Base-by-base conservation (phyloP, 2,888 invertebrate species). In the Macaria liturata region DNA sequence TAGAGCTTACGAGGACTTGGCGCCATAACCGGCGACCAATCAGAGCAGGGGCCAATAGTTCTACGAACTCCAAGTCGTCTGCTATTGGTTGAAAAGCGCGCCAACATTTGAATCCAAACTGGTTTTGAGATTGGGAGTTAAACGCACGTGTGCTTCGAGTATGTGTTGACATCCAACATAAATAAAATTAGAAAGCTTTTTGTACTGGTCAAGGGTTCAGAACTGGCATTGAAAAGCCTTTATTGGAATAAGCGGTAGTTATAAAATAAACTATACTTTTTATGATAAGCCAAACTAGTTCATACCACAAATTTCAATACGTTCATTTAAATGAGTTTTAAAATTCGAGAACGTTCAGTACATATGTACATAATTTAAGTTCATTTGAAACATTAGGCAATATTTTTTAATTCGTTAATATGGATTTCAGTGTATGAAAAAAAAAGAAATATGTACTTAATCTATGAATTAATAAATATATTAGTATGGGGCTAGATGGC, bases 1-100 rank as follows among this genome's bases (percentile, higher is more conserved):
- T 9, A 32, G 37, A 45, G 46, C 37, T 32, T 46, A 9, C 46
- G 34, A 46, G 45, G 51, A 49, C 64, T 71, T 70, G 69, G 74
- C 74, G 71, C 74, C 71, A 71, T 58, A 61, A 53, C 63, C 53
- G 32, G 20, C 54, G 68, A 61, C 85, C 82, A 81, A 87, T 87
- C 74, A 78, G 72, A 58, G 66, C 71, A 78, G 83, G 87, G 80
- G 86, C 80, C 79, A 82, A 83, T 68, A 81, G 86, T 86, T 88
- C 84, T 80, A 77, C 84, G 89, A 88, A 88, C 88, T 78, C 80
- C 69, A 73, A 68, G 74, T 63, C 62, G 61, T 70, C 60, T 68
- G 67, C 63, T 62, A 83, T 84, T 85, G 84, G 83, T 71, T 61
- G 64, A 76, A 82, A 83, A 78, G 70, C 76, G 81, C 84, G 85